These are phyloP conservation scores for Gonatopus flavifemur DNA, from an alignment of 1,140 invertebrate genomes.

Conservation along the genomic window DNA sequence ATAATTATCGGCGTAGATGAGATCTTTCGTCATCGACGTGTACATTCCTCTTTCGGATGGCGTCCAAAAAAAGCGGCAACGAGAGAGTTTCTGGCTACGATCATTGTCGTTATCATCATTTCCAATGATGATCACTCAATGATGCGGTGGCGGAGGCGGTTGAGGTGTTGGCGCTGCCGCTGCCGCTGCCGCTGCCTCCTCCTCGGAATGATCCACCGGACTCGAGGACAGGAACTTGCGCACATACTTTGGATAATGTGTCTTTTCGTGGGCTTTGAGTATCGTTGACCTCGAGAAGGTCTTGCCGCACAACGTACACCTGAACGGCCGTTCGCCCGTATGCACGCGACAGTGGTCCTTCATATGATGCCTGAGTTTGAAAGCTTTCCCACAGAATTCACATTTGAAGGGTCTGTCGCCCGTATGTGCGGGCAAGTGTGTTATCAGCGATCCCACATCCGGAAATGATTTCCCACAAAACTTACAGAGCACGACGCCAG, in stretches of 20 bases:
- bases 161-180: no score
- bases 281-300: conserved; percentile 87
- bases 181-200: conserved; percentile 70
- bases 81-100: no score
- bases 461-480: conserved; percentile 89
- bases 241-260: conserved; percentile 87
- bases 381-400: conserved; percentile 88
- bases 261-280: conserved; percentile 88
- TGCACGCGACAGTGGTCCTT: conserved; percentile 90
- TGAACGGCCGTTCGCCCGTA: conserved; percentile 86
- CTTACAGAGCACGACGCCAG: conserved; percentile 79
- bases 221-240: conserved; percentile 83
- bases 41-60: no score
- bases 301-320: conserved; percentile 84
- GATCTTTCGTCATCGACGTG: no score
- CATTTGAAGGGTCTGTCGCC: conserved; percentile 88
- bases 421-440: conserved; percentile 84
- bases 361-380: conserved; percentile 89
- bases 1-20: no score
- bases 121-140: no score
- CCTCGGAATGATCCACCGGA: conserved; percentile 76
- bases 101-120: background rate
- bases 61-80: no score
- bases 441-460: conserved; percentile 81
- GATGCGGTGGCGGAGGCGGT: conserved; percentile 44